A percentile compares a stretch with the other conserved stretches of the same genome.
These are phyloP conservation scores for Magallana angulata DNA, from an alignment of 1,140 invertebrate species.

Conservation along the genomic window DNA sequence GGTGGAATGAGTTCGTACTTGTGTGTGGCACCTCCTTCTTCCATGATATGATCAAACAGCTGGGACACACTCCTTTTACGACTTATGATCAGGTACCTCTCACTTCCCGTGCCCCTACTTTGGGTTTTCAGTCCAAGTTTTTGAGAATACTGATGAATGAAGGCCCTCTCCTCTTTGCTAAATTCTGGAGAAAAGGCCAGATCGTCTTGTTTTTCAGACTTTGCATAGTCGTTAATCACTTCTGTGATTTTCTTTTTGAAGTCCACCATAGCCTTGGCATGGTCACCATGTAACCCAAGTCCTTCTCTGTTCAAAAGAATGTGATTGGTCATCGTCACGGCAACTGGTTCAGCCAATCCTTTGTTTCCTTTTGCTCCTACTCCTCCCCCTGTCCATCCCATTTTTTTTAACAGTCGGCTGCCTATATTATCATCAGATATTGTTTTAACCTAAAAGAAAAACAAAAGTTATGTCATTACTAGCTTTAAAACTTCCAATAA, in stretches of 20 bases:
- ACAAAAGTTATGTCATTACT: neutral
- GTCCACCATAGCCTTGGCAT: conserved; percentile 61
- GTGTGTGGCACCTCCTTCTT: conserved; percentile 75
- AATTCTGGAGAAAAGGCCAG: conserved; percentile 86
- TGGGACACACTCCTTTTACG: conserved; percentile 78
- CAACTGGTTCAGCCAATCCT: conserved; percentile 84
- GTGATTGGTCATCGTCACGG: conserved; percentile 49
- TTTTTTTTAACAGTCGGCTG: conserved; percentile 86
- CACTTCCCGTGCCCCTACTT: conserved; percentile 82
- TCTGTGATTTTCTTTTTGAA: conserved; percentile 64
- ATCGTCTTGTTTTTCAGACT: conserved; percentile 78
- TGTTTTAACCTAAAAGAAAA: conserved; percentile 38
- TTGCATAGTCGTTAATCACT: conserved; percentile 68
- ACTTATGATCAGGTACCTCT: conserved; percentile 80
- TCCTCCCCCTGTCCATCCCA: conserved; percentile 91
- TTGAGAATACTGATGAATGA: conserved; percentile 82
- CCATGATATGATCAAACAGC: conserved; percentile 76
- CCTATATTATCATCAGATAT: conserved; percentile 83
- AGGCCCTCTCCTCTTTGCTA: conserved; percentile 85
- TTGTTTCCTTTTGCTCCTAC: conserved; percentile 83
- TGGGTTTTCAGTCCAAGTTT: conserved; percentile 82
- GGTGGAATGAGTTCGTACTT: conserved; percentile 79
- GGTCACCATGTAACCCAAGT: conserved; percentile 63
- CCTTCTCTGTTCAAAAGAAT: conserved; percentile 70
- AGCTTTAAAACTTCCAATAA: too few species aligned